Base-by-base conservation (phyloP, 1,140 invertebrate genomes). In the Drosophila kanapiae region DNA sequence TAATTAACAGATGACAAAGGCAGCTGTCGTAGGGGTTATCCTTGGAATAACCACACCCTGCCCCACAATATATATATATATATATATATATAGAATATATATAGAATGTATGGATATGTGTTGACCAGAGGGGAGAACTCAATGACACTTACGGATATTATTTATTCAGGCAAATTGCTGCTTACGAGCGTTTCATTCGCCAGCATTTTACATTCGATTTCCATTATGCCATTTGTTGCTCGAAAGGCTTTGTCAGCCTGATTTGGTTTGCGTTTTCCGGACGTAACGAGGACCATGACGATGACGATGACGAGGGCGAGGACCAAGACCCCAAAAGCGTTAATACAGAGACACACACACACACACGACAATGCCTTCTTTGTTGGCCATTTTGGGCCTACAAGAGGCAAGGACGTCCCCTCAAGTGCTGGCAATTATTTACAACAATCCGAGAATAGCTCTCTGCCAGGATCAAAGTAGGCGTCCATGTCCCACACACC, bases 91-190 rank as follows among this genome's bases (percentile, higher is more conserved):
- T 29, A n/a, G n/a, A n/a, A 29, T 54, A 37, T 18, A 33, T 13
- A 33, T 6, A 33, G 16, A 8, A 38, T 61, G 9, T 16, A 33
- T 11, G 49, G 33, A 14, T 51, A 16, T 45, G 29, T 68, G 47
- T 37, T 70, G 67, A 70, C 67, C 67, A 69, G 18, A 51, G 27
- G 60, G 65, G 42, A 68, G 14, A 64, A 65, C 58, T 75, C 60
- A 49, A 75, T 75, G 69, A 62, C 69, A 64, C 72, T 76, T 68
- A 49, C 31, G n/a, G 35, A 70, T 70, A 70, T 70, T 77, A 77
- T 77, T 77, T 77, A 77, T 77, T 77, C 74, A 77, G 64, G 74
- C 62, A 77, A 77, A 77, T 77, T 77, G 75, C 75, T 76, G 62
- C 65, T 77, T 77, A 77, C 75, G 62, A 68, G 67, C 62, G 47